Base-by-base conservation (phyloP, 2,113 vertebrate species). In the Tetraodon nigroviridis region DNA sequence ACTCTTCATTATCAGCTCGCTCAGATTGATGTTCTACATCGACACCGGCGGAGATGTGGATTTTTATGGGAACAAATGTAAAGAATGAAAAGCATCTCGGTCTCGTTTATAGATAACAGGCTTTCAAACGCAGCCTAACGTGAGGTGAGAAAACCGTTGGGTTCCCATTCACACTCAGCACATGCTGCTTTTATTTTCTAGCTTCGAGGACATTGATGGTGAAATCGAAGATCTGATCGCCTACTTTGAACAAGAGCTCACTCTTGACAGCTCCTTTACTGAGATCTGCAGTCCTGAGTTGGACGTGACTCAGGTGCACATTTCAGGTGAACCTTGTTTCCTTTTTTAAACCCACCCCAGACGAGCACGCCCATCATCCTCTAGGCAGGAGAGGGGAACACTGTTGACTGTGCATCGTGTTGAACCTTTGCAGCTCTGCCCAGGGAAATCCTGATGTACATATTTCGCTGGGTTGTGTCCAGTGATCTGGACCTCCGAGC, bases 401-500 rank as follows among this genome's bases (percentile, higher is more conserved):
- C 7, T 27, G 24, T 27, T 27, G 24, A 27, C 24, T 27, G 24
- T 27, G 24, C 24, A 27, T 27, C 24, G 7, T 27, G 24, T 27
- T 27, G 24, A 27, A 27, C 81, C 20, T 57, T 74, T 63, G 56
- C 85, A 98, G 96, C 81, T 0, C 85, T 99, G 86, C 97, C 97
- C 0, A 84, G 92, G 82, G 97, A 99, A 83, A 92, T 99, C 73
- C 84, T 99, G 27, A 95, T 98, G 95, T 99, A 98, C 86, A 92
- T 99, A 84, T 98, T 99, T 78, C 94, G 96, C 40, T 99, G 97
- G 97, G 97, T 98, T 58, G 95, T 99, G 83, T 98, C 96, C 2
- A 97, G 92, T 73, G 94, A 98, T 64, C 84, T 99, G 88, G 97
- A 99, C 86, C 90, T 99, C 76, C 90, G 94, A 21, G 93, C 97